phyloP scores from a whole-genome alignment of 2,113 vertebrate genomes.

The Chascanopsetta lugubris region DNA sequence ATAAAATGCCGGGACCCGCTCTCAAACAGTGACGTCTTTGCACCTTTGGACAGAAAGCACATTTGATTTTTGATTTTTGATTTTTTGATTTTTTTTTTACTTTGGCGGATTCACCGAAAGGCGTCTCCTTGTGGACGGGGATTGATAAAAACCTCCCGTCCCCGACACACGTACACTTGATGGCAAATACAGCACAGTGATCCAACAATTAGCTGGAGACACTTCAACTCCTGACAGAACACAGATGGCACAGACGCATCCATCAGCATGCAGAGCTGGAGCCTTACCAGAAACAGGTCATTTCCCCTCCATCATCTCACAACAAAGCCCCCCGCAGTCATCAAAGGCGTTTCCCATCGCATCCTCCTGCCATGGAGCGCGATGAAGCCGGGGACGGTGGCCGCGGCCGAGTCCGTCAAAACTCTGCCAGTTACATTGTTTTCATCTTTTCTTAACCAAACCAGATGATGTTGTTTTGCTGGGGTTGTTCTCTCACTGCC shows the following conservation, averaged over 20 bases:
- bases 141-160: not conserved
- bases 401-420: not conserved
- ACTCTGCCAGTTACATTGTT: constrained; percentile 18
- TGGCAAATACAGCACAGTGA: not conserved
- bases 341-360: not conserved
- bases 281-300: constrained; percentile 1
- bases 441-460: constrained; percentile 19
- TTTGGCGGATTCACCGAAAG: too few species aligned
- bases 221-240: constrained; percentile 16
- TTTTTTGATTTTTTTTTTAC: too few species aligned
- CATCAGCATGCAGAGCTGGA: constrained; percentile 47
- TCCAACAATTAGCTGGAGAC: constrained; percentile 16
- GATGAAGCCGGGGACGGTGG: not conserved
- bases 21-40: too few species aligned
- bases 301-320: not conserved
- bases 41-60: too few species aligned
- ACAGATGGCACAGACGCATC: constrained; percentile 32
- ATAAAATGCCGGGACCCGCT: too few species aligned
- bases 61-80: too few species aligned
- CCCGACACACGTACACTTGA: not conserved
- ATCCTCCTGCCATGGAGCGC: not conserved
- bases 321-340: not conserved
- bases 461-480: not conserved
- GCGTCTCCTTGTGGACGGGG: too few species aligned
- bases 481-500: constrained; percentile 20